A percentile compares a stretch with the other conserved stretches of the same genome.
Evolutionary conservation across 2,797 vertebrate genomes (phyloP).

Genomic region (Triplophysa bombifrons): DNA sequence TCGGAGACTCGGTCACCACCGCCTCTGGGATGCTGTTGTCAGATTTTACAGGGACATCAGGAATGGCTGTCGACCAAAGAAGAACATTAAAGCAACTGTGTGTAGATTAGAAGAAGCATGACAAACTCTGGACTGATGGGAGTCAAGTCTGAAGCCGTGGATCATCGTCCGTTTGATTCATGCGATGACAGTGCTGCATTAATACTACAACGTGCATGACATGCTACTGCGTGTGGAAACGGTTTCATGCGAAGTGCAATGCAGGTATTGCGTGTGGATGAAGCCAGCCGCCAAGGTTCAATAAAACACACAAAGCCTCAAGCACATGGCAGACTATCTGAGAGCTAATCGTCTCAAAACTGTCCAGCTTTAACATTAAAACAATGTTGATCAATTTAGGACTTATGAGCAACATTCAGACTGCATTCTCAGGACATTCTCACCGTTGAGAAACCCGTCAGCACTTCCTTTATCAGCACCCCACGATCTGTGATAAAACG

Average conservation of each 20-base stretch:
- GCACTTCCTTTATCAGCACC: slow-evolving; percentile 76
- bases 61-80: slow-evolving; percentile 79
- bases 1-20: slow-evolving; percentile 65
- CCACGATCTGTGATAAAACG: slow-evolving; percentile 77
- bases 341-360: neutral
- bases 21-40: slow-evolving; percentile 80
- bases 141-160: neutral
- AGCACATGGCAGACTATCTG: neutral
- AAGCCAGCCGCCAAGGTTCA: neutral
- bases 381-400: neutral
- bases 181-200: neutral
- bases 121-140: neutral
- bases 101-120: neutral
- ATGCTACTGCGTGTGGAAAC: neutral
- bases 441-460: slow-evolving; percentile 80
- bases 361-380: neutral
- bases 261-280: neutral
- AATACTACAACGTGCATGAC: neutral
- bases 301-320: neutral
- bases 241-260: neutral
- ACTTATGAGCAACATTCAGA: neutral
- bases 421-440: slow-evolving; percentile 59
- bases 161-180: neutral
- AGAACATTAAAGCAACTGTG: slow-evolving; percentile 8
- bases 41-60: slow-evolving; percentile 81